A percentile compares a stretch with the other conserved stretches of the same genome.
phyloP scores from a whole-genome alignment of 92 coral and sea anemone genomes.

The Heliopora coerulea region DNA sequence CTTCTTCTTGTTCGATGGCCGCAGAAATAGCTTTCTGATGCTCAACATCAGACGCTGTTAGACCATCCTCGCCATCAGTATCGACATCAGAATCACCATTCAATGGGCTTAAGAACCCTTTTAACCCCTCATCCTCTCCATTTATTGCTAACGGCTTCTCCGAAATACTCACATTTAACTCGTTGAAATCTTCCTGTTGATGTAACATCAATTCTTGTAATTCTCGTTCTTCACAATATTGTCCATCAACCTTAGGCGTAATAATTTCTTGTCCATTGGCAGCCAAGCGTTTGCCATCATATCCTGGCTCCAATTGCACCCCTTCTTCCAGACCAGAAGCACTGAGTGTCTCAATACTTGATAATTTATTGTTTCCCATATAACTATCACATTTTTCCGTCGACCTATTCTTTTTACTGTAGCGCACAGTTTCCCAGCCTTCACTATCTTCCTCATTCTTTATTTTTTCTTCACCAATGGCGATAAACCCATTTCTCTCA shows the following conservation, averaged over 20 bases:
- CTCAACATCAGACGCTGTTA: constrained; percentile 70
- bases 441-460: constrained; percentile 70
- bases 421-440: constrained; percentile 97
- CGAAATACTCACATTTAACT: neutral
- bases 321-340: neutral
- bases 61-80: constrained; percentile 53
- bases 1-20: constrained; percentile 81
- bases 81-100: constrained; percentile 63
- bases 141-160: constrained; percentile 3
- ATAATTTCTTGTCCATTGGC: neutral
- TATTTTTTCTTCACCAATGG: constrained; percentile 34
- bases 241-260: neutral
- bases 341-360: neutral
- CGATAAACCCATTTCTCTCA: constrained; percentile 27
- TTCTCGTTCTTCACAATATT: constrained; percentile 1
- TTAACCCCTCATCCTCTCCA: constrained; percentile 17
- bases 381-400: constrained; percentile 18
- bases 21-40: constrained; percentile 93
- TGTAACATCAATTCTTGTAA: neutral
- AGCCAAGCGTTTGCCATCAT: neutral
- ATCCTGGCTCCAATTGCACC: neutral
- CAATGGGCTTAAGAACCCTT: constrained; percentile 30
- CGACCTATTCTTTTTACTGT: constrained; percentile 60
- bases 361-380: neutral
- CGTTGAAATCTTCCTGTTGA: neutral